Conservation (phyloP, 2,888 invertebrate genomes). For the Heliconius aoede region DNA sequence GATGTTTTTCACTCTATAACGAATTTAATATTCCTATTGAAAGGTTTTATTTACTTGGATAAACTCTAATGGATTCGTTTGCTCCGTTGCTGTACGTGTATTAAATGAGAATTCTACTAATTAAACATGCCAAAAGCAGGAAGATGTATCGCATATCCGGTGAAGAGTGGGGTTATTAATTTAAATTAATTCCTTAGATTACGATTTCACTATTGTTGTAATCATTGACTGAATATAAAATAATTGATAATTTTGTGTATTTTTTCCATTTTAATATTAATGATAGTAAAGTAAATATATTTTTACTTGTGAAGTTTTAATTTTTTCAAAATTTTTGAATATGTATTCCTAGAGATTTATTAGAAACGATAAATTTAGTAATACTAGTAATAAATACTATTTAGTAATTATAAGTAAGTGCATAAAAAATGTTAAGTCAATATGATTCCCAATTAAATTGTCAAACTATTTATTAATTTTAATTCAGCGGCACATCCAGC, state of each 20-base stretch:
- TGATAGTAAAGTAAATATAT: too few species aligned
- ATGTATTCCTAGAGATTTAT: too few species aligned
- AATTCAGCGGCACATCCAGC: too few species aligned
- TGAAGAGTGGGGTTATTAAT: conserved; percentile 12
- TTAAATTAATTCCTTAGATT: conserved; percentile 1
- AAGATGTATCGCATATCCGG: conserved; percentile 7
- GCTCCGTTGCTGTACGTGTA: conserved; percentile 4
- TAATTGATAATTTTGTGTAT: neutral
- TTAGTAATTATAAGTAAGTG: too few species aligned
- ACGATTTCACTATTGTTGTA: neutral
- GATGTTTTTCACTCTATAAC: neutral
- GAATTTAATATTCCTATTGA: conserved; percentile 9
- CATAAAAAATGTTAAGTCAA: too few species aligned
- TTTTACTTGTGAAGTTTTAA: too few species aligned
- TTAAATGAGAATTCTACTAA: conserved; percentile 22
- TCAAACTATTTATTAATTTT: too few species aligned
- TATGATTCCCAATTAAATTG: too few species aligned
- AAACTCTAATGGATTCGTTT: conserved; percentile 23
- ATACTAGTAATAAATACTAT: too few species aligned
- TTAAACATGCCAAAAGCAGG: conserved; percentile 22
- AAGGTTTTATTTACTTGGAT: conserved; percentile 18
- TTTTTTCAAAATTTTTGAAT: too few species aligned
- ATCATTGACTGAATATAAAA: neutral
- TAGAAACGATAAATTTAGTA: too few species aligned
- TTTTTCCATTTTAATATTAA: neutral